A percentile compares a stretch with the other conserved stretches of the same genome.
Conservation (phyloP, 2,888 invertebrate genomes). For the Eudasyphora cyanicolor region DNA sequence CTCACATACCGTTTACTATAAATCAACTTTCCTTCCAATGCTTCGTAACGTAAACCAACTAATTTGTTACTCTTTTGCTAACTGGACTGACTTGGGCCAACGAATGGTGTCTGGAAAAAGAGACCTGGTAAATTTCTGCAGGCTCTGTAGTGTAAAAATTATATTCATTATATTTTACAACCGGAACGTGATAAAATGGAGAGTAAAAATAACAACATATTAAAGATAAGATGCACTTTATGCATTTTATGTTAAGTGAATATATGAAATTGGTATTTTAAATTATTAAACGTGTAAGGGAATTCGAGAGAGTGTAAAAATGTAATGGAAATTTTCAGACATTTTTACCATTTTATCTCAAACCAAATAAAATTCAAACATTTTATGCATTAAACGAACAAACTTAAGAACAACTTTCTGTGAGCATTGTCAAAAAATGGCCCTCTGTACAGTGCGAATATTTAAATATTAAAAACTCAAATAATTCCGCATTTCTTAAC, state of each 20-base stretch:
- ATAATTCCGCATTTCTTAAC: too few relatives aligned
- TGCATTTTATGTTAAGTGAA: neutral
- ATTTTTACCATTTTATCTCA: too few relatives aligned
- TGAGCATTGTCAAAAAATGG: too few relatives aligned
- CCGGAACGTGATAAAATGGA: neutral
- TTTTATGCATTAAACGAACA: too few relatives aligned
- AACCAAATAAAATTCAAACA: too few relatives aligned
- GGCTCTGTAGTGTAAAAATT: constrained; percentile 33
- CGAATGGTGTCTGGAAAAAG: neutral
- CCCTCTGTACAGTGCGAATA: too few relatives aligned
- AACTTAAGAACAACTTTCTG: too few relatives aligned
- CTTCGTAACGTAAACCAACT: constrained; percentile 1
- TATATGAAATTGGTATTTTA: neutral
- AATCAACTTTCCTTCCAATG: constrained; percentile 25
- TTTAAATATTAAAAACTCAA: too few relatives aligned
- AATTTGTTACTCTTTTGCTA: constrained; percentile 19
- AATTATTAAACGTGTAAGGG: too few relatives aligned
- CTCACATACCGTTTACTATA: neutral
- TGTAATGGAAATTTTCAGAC: too few relatives aligned
- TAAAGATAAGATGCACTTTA: constrained; percentile 3
- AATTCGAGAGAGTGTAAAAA: too few relatives aligned
- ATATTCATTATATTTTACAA: neutral
- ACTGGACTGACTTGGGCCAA: neutral
- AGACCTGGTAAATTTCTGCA: neutral
- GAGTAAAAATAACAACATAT: neutral